Evolutionary conservation across 2,113 vertebrate genomes (phyloP).

Genomic region (Carassius carassius): DNA sequence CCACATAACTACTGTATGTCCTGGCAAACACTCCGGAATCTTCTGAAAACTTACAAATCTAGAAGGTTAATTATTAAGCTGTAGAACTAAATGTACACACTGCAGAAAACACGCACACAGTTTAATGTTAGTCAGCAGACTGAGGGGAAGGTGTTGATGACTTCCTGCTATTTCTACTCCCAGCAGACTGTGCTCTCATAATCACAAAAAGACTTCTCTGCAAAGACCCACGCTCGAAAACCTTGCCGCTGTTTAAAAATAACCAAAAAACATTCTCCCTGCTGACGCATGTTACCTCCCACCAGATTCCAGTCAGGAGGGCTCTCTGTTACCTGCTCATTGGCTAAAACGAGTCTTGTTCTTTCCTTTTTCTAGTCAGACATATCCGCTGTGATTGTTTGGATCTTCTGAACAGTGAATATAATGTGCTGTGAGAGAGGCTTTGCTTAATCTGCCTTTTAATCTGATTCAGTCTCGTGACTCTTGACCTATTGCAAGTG

Average conservation of each 20-base stretch:
- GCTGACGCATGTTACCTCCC: conserved; percentile 28
- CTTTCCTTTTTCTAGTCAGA: background rate
- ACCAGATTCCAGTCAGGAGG: background rate
- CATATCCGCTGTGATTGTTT: conserved; percentile 52
- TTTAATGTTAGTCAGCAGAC: conserved; percentile 20
- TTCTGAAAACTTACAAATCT: background rate
- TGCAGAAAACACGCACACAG: background rate
- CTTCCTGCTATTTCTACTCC: conserved; percentile 30
- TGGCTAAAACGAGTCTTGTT: background rate
- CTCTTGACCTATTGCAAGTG: conserved; percentile 31
- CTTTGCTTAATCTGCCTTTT: conserved; percentile 49
- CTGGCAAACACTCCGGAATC: background rate
- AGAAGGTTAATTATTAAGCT: background rate
- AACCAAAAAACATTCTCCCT: conserved; percentile 18
- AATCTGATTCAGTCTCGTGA: conserved; percentile 46
- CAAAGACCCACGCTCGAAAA: background rate
- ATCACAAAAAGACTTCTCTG: conserved; percentile 6
- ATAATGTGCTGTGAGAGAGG: conserved; percentile 40
- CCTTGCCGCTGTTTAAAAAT: conserved; percentile 14
- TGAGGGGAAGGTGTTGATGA: conserved; percentile 32
- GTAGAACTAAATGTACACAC: background rate
- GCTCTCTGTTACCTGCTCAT: conserved; percentile 9
- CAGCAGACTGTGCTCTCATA: conserved; percentile 25
- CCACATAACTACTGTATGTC: background rate
- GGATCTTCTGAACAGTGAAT: conserved; percentile 52